Evolutionary conservation across 2,797 vertebrate species (phyloP), one percentile per base, ranked within the genome.

Genomic region (Nasua narica): DNA sequence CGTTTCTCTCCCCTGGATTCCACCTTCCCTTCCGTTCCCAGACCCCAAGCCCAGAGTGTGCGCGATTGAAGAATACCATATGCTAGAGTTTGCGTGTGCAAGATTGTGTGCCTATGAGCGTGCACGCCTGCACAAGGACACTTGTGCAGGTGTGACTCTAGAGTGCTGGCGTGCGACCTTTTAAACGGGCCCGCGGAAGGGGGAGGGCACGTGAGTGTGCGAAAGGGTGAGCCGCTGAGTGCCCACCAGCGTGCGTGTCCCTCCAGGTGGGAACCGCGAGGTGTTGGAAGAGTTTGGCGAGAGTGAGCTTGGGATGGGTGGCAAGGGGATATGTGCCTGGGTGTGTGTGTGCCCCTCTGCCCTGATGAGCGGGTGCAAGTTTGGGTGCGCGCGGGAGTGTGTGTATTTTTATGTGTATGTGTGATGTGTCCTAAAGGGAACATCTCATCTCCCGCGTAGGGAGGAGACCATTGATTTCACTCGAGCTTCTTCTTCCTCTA

Each of bases 11-110:
- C 58, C 60, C 16, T 27, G 77, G 84, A 81, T 62, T 65, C 48
- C 82, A 11, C 84, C 37, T 69, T 82, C 9, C 82, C 43, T 37
- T 69, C 29, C 6, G 9, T 46, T 48, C 74, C 54, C 67, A 74
- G 79, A 52, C 78, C 83, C 62, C 25, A 2, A 87, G 18, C 12
- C 79, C 60, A 3, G 25, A 40, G 77, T 35, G 87, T 3, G 72
- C 37, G 27, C 23, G 8, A 56, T 56, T 56, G 0, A 27, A 65
- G 56, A 90, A 77, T 3, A 35, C 74, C 32, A 40, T 3, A 37
- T 50, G 70, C 43, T 29, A 48, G 92, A 95, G 86, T 96, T 69
- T 60, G 94, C 54, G 92, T 43, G 90, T 76, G 91, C 60, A n/a
- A 82, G 81, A 58, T 19, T 29, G 21, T 67, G 78, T 2, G 81